Evolutionary conservation across 2,888 invertebrate species (phyloP), one percentile per base, ranked within the genome.

Genomic region (Caenorhabditis uteleia): DNA sequence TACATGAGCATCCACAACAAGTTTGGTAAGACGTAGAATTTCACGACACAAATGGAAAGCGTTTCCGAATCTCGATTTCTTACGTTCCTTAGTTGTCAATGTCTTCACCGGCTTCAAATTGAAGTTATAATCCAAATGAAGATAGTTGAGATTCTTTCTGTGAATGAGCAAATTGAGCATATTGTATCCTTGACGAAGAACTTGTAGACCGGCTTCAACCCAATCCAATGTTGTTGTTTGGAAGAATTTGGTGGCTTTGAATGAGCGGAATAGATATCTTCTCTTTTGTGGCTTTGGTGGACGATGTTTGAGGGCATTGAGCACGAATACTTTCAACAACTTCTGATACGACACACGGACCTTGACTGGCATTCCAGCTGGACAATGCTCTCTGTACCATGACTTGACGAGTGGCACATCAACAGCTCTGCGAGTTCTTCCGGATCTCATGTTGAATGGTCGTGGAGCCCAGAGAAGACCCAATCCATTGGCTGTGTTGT

Each of bases 161-260:
- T 99, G 98, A 83, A 99, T 99, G 70, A 99, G 87, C 65, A 99
- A 87, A 85, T 99, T 99, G 68, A 99, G 86, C 98, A 99, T 99
- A 85, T 99, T 99, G 86, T 99, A 99, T 3, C 98, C 98, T 85
- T 99, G 98, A 0, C 97, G 88, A 84, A 98, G 97, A 4, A 80
- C 85, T 87, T 98, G 98, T 40, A 98, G 86, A 4, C 98, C 98
- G 12, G 95, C 95, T 86, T 99, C 98, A 2, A 99, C 98, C 98
- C 98, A 99, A 86, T 99, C 98, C 75, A 99, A 86, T 0, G 95
- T 95, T 0, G 98, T 99, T 0, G 94, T 94, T 89, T 99, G 97
- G 88, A 99, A 99, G 87, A 99, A 99, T 85, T 99, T 99, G 0
- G 98, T 99, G 0, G 95, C 92, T 85, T 99, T 99, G 86, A 99